Conservation (phyloP, 2,113 vertebrate genomes). For the Heliornis fulica region DNA sequence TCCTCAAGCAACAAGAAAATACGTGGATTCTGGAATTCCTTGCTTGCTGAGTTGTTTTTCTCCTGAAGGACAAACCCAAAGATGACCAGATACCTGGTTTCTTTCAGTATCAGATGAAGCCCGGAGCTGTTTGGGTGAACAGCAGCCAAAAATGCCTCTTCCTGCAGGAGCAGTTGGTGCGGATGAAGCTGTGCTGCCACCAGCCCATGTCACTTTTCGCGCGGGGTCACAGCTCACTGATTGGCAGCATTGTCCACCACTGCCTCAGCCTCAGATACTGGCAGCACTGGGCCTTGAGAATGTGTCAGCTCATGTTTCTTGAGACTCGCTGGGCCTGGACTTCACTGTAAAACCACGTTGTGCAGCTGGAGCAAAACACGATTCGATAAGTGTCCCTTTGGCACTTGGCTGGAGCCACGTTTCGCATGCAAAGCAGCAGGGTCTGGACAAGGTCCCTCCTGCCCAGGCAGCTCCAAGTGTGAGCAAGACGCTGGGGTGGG, state of each 20-base stretch:
- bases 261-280: neutral
- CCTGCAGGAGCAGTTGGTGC: neutral
- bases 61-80: neutral
- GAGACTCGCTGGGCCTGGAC: neutral
- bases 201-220: neutral
- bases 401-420: neutral
- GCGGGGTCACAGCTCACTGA: rapidly evolving
- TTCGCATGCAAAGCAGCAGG: neutral
- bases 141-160: neutral
- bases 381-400: neutral
- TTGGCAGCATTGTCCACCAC: neutral
- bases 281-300: neutral
- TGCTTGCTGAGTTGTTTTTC: neutral
- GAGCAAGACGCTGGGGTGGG: rapidly evolving
- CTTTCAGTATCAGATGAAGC: neutral
- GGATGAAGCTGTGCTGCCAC: rapidly evolving
- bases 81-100: neutral
- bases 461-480: neutral
- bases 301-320: neutral
- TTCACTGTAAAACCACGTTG: neutral
- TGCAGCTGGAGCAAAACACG: neutral
- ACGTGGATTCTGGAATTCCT: neutral
- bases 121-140: neutral
- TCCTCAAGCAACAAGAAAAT: neutral
- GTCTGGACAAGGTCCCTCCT: neutral